Percentiles rank a stretch among this genome's conserved stretches.
These are phyloP conservation scores for Fukomys damarensis DNA, from an alignment of 2,113 vertebrate species.

Conservation along the genomic window DNA sequence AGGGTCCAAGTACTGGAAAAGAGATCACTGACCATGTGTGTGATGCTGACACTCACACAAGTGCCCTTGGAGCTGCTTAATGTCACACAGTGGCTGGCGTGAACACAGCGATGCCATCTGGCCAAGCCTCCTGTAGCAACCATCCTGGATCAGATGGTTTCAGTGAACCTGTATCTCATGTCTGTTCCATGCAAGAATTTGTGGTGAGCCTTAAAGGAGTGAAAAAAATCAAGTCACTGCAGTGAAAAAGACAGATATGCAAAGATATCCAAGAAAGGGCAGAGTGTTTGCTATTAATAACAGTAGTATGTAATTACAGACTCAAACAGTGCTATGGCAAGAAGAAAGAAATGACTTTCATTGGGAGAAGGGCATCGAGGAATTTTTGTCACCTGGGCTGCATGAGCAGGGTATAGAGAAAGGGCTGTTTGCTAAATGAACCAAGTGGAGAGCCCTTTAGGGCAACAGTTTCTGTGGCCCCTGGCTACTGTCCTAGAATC, in stretches of 20 bases:
- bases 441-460: background rate
- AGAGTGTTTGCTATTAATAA: background rate
- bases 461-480: background rate
- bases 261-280: background rate
- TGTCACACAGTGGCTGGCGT: rapidly evolving
- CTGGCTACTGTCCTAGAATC: background rate
- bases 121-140: background rate
- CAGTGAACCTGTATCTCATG: background rate
- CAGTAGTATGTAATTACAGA: background rate
- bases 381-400: background rate
- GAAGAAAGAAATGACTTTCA: background rate
- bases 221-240: background rate
- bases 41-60: background rate
- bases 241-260: background rate
- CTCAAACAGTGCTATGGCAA: background rate
- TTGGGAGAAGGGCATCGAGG: background rate
- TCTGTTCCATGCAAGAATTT: background rate
- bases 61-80: rapidly evolving
- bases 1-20: background rate
- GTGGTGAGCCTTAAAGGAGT: background rate
- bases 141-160: background rate
- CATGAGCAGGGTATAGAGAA: background rate
- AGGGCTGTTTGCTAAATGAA: background rate
- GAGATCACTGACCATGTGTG: too few species aligned
- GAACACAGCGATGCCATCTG: background rate